Percentiles rank a stretch among this genome's conserved stretches.
phyloP scores from a whole-genome alignment of 2,113 vertebrate genomes.

The Clarias magur region DNA sequence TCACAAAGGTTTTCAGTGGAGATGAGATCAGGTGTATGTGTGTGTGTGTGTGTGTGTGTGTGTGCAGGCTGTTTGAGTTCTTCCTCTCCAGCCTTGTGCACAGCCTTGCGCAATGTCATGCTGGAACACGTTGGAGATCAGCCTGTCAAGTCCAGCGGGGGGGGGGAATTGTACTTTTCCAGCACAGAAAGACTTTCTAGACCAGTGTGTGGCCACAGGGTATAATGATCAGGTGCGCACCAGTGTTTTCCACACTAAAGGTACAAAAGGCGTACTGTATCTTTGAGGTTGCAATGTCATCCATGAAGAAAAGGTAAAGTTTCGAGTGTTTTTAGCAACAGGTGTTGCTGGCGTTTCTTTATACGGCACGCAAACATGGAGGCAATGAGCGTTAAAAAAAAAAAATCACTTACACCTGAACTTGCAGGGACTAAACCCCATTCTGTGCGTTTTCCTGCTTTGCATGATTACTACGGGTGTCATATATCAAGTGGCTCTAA shows the following conservation, averaged over 20 bases:
- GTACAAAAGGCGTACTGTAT: not conserved
- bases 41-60: too few species aligned
- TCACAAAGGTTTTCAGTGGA: not conserved
- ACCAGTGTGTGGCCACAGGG: not conserved
- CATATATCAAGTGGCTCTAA: slow-evolving; percentile 99
- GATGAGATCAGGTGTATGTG: not conserved
- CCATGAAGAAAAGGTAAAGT: not conserved
- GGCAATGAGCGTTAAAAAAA: too few species aligned
- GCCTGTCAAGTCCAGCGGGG: not conserved
- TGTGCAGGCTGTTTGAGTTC: not conserved
- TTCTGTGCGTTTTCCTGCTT: slow-evolving; percentile 56
- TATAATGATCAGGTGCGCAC: not conserved
- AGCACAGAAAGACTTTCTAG: too few species aligned
- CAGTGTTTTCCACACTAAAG: not conserved
- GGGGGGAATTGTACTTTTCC: not conserved
- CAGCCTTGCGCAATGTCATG: not conserved
- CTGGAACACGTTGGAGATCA: not conserved
- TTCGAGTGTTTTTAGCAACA: not conserved
- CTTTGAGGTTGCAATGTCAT: not conserved
- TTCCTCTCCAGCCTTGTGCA: not conserved
- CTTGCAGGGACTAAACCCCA: not conserved
- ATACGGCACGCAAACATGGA: not conserved
- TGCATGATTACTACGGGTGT: slow-evolving; percentile 77
- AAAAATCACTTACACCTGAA: not conserved
- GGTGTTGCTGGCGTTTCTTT: not conserved